Conservation (phyloP, 2,797 vertebrate species). For the Acipenser oxyrinchus region DNA sequence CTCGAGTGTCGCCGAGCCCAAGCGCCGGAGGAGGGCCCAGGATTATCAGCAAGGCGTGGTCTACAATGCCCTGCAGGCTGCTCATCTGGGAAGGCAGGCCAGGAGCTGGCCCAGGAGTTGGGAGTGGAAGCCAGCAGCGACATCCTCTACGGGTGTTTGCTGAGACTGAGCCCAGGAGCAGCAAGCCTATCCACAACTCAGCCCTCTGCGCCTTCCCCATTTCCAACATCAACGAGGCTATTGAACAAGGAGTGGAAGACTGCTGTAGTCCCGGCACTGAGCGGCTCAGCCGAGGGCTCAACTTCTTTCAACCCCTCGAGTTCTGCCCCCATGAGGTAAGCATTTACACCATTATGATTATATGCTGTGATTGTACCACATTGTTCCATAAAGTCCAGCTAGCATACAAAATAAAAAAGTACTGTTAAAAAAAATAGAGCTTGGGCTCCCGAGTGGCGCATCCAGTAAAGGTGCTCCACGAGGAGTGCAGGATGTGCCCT, state of each 20-base stretch:
- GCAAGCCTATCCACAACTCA: conserved; percentile 48
- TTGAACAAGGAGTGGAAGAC: conserved; percentile 66
- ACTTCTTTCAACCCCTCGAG: conserved; percentile 73
- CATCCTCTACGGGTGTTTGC: conserved; percentile 81
- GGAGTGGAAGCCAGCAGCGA: conserved; percentile 54
- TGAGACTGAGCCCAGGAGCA: conserved; percentile 42
- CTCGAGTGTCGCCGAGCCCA: conserved; percentile 78
- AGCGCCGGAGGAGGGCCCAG: conserved; percentile 51
- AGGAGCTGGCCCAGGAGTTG: conserved; percentile 68
- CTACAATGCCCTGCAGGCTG: conserved; percentile 82
- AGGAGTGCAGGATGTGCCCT: too few relatives aligned
- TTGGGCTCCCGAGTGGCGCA: too few relatives aligned
- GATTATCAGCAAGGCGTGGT: conserved; percentile 47
- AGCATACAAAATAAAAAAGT: too few relatives aligned
- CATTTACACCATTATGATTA: too few relatives aligned
- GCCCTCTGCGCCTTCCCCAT: conserved; percentile 86
- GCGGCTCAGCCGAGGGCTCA: conserved; percentile 67
- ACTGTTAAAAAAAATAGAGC: too few relatives aligned
- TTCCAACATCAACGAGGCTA: conserved; percentile 60
- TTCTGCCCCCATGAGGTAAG: conserved; percentile 86
- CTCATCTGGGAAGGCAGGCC: conserved; percentile 64
- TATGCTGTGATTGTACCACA: too few relatives aligned
- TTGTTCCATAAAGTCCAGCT: too few relatives aligned
- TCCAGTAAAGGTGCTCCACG: too few relatives aligned
- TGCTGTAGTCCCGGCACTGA: conserved; percentile 65